phyloP scores from a whole-genome alignment of 1,140 invertebrate species.

The Drosophila pandora region DNA sequence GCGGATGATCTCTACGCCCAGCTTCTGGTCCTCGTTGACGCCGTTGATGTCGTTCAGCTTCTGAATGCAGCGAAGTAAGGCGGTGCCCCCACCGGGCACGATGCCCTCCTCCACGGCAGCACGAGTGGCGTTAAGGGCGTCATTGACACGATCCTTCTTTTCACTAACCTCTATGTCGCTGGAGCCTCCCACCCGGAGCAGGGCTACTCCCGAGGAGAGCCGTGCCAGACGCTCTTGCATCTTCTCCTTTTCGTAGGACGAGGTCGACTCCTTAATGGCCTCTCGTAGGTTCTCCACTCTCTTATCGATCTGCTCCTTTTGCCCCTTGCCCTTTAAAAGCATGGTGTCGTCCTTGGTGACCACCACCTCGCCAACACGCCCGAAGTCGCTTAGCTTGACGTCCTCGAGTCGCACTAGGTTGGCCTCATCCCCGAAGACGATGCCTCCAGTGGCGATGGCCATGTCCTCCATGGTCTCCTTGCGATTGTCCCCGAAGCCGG shows the following conservation, averaged over 20 bases:
- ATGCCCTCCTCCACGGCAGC: slow-evolving; percentile 99
- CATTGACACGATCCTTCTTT: slow-evolving; percentile 99
- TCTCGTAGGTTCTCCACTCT: slow-evolving; percentile 95
- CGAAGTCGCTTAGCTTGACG: slow-evolving; percentile 94
- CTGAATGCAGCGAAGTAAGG: slow-evolving; percentile 94
- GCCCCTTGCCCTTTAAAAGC: slow-evolving; percentile 94
- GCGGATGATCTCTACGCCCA: slow-evolving; percentile 94
- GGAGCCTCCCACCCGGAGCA: slow-evolving; percentile 97
- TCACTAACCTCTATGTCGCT: slow-evolving; percentile 99
- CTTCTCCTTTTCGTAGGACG: slow-evolving; percentile 99
- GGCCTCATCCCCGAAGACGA: slow-evolving; percentile 99
- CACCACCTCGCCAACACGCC: slow-evolving; percentile 96
- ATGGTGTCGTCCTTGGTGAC: slow-evolving; percentile 99
- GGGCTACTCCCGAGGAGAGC: slow-evolving; percentile 96
- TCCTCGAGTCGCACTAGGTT: slow-evolving; percentile 98
- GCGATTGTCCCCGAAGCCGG: slow-evolving; percentile 99
- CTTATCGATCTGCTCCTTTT: slow-evolving; percentile 93
- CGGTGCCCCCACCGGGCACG: slow-evolving; percentile 98
- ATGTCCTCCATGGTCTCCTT: slow-evolving; percentile 98
- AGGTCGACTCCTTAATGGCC: slow-evolving; percentile 96
- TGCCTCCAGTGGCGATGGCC: slow-evolving; percentile 98
- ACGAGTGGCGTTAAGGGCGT: slow-evolving; percentile 98
- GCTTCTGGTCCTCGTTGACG: slow-evolving; percentile 92
- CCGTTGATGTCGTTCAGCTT: slow-evolving; percentile 89
- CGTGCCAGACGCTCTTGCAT: slow-evolving; percentile 97